Percentiles rank a stretch among this genome's conserved stretches.
phyloP scores from a whole-genome alignment of 2,888 invertebrate species.

The Saturnia pavonia region DNA sequence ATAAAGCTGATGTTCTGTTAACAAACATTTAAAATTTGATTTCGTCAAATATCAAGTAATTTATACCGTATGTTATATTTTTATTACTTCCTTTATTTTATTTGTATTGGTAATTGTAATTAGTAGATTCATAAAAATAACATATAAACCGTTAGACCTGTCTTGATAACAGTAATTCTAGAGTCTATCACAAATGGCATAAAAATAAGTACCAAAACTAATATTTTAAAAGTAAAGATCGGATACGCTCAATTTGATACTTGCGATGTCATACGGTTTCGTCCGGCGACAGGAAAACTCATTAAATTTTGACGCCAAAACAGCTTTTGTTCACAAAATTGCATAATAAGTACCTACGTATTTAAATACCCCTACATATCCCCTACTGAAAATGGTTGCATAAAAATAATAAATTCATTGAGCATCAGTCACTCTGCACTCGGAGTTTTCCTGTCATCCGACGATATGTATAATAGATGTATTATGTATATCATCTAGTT shows the following conservation, averaged over 20 bases:
- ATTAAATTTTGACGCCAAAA: background rate
- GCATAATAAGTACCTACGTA: background rate
- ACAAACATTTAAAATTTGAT: background rate
- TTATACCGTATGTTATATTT: background rate
- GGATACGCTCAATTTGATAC: constrained; percentile 10
- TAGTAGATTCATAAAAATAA: too few relatives aligned
- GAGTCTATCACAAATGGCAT: background rate
- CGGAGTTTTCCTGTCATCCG: background rate
- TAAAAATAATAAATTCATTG: background rate
- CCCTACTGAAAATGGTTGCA: background rate
- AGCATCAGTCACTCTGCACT: background rate
- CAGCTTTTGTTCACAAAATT: background rate
- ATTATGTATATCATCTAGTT: background rate
- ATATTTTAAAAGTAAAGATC: background rate
- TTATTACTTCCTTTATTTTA: background rate
- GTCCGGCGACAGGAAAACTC: background rate
- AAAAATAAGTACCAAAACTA: background rate
- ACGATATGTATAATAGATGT: background rate
- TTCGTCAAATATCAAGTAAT: background rate
- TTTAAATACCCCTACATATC: background rate
- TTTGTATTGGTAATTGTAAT: too few relatives aligned
- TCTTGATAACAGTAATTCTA: background rate
- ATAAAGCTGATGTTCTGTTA: background rate
- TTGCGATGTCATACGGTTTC: background rate
- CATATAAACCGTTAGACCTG: too few relatives aligned